Evolutionary conservation across 1,140 invertebrate genomes (phyloP).

Genomic region (Rhyzopertha dominica): DNA sequence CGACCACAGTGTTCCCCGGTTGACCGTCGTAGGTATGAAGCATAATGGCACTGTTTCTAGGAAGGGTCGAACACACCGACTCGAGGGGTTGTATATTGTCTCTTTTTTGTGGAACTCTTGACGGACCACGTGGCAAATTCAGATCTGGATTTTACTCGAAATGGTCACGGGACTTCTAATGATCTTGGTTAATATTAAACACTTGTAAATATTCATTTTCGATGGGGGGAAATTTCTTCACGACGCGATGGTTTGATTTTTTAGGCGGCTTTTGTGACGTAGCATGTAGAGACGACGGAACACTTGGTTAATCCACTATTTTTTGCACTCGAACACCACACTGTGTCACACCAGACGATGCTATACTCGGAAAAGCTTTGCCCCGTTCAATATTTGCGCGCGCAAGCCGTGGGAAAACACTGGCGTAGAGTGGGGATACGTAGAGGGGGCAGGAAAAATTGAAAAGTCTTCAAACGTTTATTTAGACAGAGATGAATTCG

Average conservation of each 20-base stretch:
- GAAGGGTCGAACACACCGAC: background rate
- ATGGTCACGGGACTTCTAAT: conserved; percentile 39
- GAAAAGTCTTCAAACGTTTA: too few relatives aligned
- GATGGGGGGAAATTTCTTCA: too few relatives aligned
- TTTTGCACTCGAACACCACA: background rate
- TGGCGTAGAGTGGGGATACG: too few relatives aligned
- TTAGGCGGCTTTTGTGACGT: background rate
- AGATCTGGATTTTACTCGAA: conserved; percentile 23
- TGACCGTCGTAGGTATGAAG: background rate
- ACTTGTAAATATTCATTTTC: conserved; percentile 41
- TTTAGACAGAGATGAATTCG: too few relatives aligned
- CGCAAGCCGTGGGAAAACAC: too few relatives aligned
- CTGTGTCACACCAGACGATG: background rate
- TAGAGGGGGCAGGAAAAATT: too few relatives aligned
- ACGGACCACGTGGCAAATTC: conserved; percentile 3
- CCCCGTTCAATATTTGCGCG: background rate
- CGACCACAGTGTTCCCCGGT: conserved; percentile 3
- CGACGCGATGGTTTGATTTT: background rate
- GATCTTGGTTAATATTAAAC: conserved; percentile 34
- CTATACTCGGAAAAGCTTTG: background rate
- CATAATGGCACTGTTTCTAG: background rate
- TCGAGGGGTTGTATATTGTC: conserved; percentile 23
- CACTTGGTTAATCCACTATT: background rate
- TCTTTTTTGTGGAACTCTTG: conserved; percentile 17
- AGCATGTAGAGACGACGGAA: background rate